Evolutionary conservation across 2,797 vertebrate genomes (phyloP).

Genomic region (Sebastes itinus): DNA sequence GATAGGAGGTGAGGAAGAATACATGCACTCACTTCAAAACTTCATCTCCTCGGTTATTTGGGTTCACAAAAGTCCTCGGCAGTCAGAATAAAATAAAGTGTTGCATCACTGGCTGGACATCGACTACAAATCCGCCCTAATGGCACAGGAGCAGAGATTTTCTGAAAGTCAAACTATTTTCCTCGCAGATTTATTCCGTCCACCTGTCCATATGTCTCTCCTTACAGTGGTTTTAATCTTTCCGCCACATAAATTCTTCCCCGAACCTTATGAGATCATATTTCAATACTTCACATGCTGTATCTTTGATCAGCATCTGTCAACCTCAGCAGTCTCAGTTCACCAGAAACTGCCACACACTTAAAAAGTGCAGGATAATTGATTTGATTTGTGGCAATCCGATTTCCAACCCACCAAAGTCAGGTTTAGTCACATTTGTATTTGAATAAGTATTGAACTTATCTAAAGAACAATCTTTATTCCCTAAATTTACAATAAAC

Average conservation of each 20-base stretch:
- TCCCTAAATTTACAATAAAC: neutral
- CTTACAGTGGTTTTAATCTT: slow-evolving; percentile 59
- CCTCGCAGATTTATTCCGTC: slow-evolving; percentile 46
- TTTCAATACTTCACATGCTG: slow-evolving; percentile 42
- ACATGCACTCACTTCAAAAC: neutral
- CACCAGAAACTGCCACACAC: neutral
- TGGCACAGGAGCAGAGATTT: slow-evolving; percentile 14
- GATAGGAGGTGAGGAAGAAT: neutral
- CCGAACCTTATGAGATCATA: slow-evolving; percentile 40
- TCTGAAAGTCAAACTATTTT: slow-evolving; percentile 19
- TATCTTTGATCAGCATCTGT: slow-evolving; percentile 50
- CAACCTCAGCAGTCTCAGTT: slow-evolving; percentile 4
- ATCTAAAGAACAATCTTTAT: neutral
- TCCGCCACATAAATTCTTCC: slow-evolving; percentile 51
- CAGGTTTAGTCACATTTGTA: neutral
- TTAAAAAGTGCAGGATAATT: neutral
- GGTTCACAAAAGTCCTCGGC: neutral
- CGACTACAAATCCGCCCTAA: slow-evolving; percentile 10
- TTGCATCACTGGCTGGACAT: neutral
- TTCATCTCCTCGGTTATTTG: neutral
- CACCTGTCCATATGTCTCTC: slow-evolving; percentile 68
- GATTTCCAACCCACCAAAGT: neutral
- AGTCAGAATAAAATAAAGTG: slow-evolving; percentile 1
- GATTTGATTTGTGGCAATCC: slow-evolving; percentile 10
- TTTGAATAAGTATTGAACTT: neutral